Conservation (phyloP, 1,140 invertebrate genomes). For the Notospermus geniculatus region DNA sequence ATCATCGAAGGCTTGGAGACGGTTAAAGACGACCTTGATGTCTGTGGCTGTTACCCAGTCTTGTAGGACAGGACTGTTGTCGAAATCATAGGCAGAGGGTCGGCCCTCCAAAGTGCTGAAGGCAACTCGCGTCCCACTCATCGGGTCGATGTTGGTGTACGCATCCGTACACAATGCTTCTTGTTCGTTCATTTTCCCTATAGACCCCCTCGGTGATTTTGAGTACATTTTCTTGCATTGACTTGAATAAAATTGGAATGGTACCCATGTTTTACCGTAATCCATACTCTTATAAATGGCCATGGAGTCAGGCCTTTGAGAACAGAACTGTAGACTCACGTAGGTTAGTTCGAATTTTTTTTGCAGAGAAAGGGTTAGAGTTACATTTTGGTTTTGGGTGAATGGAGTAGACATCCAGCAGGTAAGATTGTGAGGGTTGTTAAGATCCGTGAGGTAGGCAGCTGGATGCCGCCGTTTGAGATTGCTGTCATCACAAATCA, state of each 20-base stretch:
- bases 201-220: constrained; percentile 37
- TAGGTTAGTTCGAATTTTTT: constrained; percentile 99
- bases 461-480: constrained; percentile 75
- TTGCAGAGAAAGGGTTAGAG: constrained; percentile 55
- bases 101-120: constrained; percentile 96
- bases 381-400: constrained; percentile 50
- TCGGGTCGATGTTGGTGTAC: constrained; percentile 50
- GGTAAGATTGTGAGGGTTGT: constrained; percentile 94
- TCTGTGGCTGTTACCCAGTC: constrained; percentile 99
- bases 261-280: constrained; percentile 54
- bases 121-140: constrained; percentile 68
- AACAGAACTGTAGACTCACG: constrained; percentile 93
- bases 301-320: constrained; percentile 89
- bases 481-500: constrained; percentile 82
- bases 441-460: constrained; percentile 85
- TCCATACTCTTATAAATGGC: constrained; percentile 86
- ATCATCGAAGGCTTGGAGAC: constrained; percentile 41
- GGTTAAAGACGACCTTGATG: constrained; percentile 81
- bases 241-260: constrained; percentile 56
- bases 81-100: constrained; percentile 90
- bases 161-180: constrained; percentile 79
- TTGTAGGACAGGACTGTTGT: constrained; percentile 93
- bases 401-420: constrained; percentile 83
- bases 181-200: constrained; percentile 56
- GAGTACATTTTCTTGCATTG: constrained; percentile 53